A percentile compares a stretch with the other conserved stretches of the same genome.
Evolutionary conservation across 2,888 invertebrate species (phyloP).

Genomic region (Candidula unifasciata): DNA sequence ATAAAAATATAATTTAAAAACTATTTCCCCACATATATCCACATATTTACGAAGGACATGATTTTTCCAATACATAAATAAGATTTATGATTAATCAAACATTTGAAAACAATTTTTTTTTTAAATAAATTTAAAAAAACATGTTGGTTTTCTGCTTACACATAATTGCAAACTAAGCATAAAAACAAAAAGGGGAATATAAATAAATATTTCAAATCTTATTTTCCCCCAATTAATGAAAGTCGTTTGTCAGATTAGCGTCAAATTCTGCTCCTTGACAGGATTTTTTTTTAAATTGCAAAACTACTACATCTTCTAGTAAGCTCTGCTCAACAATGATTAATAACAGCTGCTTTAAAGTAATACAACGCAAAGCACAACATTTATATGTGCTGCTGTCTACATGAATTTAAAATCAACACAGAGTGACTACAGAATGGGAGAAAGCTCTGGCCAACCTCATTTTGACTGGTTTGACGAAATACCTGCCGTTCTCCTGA

Average conservation of each 20-base stretch:
- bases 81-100: too few relatives aligned
- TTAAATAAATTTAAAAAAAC: too few relatives aligned
- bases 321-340: background rate
- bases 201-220: background rate
- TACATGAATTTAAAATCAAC: background rate
- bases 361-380: background rate
- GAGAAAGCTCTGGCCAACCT: conserved; percentile 46
- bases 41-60: too few relatives aligned
- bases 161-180: background rate
- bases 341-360: background rate
- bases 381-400: background rate
- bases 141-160: too few relatives aligned
- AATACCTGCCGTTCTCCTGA: conserved; percentile 45
- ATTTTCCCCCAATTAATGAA: background rate
- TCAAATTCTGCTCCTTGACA: conserved; percentile 3
- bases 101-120: too few relatives aligned
- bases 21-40: too few relatives aligned
- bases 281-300: background rate
- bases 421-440: conserved; percentile 22
- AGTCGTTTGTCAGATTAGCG: background rate
- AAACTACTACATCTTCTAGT: background rate
- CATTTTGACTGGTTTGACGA: conserved; percentile 40
- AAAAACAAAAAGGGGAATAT: background rate
- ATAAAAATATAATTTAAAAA: too few relatives aligned
- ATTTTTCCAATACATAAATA: too few relatives aligned